phyloP scores from a whole-genome alignment of 2,797 vertebrate genomes.

The Periparus ater region DNA sequence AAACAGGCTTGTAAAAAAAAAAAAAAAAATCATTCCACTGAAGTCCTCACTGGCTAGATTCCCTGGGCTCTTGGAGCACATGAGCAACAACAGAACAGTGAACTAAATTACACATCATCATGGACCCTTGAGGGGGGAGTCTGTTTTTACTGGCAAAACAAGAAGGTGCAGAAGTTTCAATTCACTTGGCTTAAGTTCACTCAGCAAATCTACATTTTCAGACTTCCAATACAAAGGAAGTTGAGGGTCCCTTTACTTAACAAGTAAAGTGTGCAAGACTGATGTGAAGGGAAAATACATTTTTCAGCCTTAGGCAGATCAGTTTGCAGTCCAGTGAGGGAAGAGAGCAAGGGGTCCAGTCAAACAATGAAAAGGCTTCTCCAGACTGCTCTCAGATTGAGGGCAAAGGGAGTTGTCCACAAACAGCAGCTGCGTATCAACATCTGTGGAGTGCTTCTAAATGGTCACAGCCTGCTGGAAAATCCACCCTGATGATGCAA shows the following conservation, averaged over 20 bases:
- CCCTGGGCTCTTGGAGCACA: not conserved
- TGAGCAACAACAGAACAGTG: not conserved
- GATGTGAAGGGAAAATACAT: not conserved
- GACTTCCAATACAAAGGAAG: not conserved
- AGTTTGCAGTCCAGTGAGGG: not conserved
- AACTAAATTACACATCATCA: not conserved
- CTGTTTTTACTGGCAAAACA: constrained; percentile 2
- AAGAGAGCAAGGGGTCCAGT: not conserved
- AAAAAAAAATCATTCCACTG: not conserved
- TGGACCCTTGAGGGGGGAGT: not conserved
- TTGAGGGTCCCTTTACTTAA: not conserved
- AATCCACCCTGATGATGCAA: not conserved
- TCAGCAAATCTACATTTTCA: not conserved
- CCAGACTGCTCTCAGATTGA: not conserved
- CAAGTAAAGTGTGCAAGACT: not conserved
- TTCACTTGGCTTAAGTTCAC: not conserved
- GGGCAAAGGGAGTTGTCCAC: not conserved
- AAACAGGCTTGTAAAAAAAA: not conserved
- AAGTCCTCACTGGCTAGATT: not conserved
- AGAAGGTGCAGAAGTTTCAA: not conserved
- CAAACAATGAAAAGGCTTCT: not conserved
- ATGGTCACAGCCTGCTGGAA: not conserved
- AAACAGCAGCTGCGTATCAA: not conserved
- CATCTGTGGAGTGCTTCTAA: not conserved
- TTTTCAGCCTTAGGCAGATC: not conserved